These are phyloP conservation scores for Terrapene triunguis DNA, from an alignment of 2,113 vertebrate genomes.

Conservation along the genomic window DNA sequence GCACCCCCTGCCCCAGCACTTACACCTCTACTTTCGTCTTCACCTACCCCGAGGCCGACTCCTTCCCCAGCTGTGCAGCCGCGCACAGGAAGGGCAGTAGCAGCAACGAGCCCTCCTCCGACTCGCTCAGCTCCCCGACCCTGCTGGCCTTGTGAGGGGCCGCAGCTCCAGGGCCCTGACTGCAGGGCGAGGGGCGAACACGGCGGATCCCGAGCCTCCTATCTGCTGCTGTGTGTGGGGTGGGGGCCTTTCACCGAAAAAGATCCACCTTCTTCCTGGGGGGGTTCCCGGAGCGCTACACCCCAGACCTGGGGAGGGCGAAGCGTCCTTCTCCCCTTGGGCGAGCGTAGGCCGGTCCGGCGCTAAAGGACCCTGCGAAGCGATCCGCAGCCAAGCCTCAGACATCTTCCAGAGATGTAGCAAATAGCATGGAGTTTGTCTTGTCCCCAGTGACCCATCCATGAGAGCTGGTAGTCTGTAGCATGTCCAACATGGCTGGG, in stretches of 20 bases:
- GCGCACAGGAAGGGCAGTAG: constrained; percentile 91
- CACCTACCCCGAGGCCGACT: constrained; percentile 91
- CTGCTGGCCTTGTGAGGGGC: constrained; percentile 92
- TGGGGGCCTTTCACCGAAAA: constrained; percentile 53
- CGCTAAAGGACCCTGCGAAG: constrained; percentile 70
- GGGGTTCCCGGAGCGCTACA: constrained; percentile 44
- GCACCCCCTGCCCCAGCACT: constrained; percentile 91
- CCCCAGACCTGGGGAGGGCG: constrained; percentile 73
- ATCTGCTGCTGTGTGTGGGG: constrained; percentile 32
- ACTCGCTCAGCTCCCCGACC: constrained; percentile 96
- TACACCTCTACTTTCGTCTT: constrained; percentile 95
- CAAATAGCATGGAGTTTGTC: constrained; percentile 95
- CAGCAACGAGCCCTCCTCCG: constrained; percentile 95
- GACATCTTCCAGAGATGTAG: constrained; percentile 94
- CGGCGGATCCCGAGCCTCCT: constrained; percentile 38
- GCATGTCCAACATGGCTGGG: constrained; percentile 94
- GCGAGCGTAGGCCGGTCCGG: constrained; percentile 65
- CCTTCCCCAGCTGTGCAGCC: constrained; percentile 88
- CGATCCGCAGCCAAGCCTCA: constrained; percentile 68
- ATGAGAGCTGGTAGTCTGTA: constrained; percentile 89
- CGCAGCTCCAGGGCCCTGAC: constrained; percentile 28
- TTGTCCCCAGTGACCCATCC: constrained; percentile 85
- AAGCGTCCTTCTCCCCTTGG: constrained; percentile 30
- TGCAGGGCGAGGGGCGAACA: constrained; percentile 27
- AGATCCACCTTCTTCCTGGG: constrained; percentile 62